Percentiles rank a stretch among this genome's conserved stretches.
Evolutionary conservation across 2,888 invertebrate genomes (phyloP).

Genomic region (Aricia artaxerxes): DNA sequence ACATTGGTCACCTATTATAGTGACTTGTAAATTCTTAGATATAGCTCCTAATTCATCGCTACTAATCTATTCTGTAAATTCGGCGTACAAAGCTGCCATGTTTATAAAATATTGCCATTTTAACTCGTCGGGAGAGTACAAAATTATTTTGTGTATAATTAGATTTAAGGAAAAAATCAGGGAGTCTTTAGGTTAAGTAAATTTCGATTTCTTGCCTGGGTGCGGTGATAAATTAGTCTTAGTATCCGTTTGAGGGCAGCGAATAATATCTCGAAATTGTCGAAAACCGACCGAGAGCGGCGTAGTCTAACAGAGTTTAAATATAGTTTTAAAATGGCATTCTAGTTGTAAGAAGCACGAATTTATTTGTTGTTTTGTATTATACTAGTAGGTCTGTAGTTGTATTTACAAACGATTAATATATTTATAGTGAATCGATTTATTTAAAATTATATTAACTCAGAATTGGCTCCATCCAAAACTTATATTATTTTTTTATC

Average conservation of each 20-base stretch:
- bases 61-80: conserved; percentile 38
- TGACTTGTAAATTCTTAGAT: conserved; percentile 33
- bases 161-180: conserved; percentile 78
- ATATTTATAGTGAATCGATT: conserved; percentile 63
- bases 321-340: conserved; percentile 62
- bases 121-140: conserved; percentile 78
- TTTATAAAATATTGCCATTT: conserved; percentile 72
- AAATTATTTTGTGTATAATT: conserved; percentile 80
- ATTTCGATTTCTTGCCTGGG: conserved; percentile 71
- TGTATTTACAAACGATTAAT: conserved; percentile 64
- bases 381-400: conserved; percentile 65
- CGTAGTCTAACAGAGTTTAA: conserved; percentile 51
- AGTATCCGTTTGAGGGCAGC: conserved; percentile 46
- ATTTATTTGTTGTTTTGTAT: conserved; percentile 79
- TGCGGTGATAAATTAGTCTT: conserved; percentile 58
- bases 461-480: conserved; percentile 65
- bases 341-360: conserved; percentile 75
- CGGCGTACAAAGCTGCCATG: conserved; percentile 71
- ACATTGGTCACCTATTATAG: conserved; percentile 33
- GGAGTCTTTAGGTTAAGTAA: conserved; percentile 74
- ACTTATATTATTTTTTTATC: conserved; percentile 46
- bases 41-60: conserved; percentile 35
- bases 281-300: conserved; percentile 40
- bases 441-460: conserved; percentile 51
- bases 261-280: conserved; percentile 40